These are phyloP conservation scores for Malaclemys terrapin DNA, from an alignment of 2,113 vertebrate species.

Conservation along the genomic window DNA sequence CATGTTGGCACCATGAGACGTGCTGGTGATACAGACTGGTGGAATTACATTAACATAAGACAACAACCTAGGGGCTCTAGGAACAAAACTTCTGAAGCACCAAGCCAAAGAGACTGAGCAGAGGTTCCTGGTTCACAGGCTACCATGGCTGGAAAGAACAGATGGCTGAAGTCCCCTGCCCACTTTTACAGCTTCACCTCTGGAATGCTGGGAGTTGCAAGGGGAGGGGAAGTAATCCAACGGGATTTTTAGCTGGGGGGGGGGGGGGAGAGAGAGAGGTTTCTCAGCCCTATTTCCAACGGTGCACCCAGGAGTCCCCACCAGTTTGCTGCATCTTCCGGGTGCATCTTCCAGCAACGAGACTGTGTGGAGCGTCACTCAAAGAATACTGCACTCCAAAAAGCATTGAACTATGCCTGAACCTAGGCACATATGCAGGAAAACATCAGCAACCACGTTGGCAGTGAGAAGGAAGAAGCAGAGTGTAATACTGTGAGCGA, in stretches of 20 bases:
- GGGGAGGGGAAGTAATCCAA: too few species aligned
- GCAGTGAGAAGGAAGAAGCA: neutral
- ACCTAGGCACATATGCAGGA: rapidly evolving
- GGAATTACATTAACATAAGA: rapidly evolving
- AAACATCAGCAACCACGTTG: rapidly evolving
- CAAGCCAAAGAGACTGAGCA: rapidly evolving
- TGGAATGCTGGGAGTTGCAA: too few species aligned
- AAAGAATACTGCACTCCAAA: rapidly evolving
- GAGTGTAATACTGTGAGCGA: too few species aligned
- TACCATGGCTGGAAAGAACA: neutral
- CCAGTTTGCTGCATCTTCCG: too few species aligned
- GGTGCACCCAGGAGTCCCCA: neutral
- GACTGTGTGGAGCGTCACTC: too few species aligned
- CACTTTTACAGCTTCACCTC: neutral
- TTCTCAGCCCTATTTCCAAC: too few species aligned
- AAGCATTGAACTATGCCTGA: rapidly evolving
- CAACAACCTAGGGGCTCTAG: neutral
- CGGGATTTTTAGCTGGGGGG: neutral
- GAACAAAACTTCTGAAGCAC: neutral
- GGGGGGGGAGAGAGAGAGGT: too few species aligned
- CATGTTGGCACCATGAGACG: rapidly evolving
- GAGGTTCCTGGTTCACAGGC: rapidly evolving
- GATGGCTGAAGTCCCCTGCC: neutral
- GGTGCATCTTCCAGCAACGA: too few species aligned
- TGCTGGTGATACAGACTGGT: neutral